Base-by-base conservation (phyloP, 2,888 invertebrate species). In the Spodoptera exigua region DNA sequence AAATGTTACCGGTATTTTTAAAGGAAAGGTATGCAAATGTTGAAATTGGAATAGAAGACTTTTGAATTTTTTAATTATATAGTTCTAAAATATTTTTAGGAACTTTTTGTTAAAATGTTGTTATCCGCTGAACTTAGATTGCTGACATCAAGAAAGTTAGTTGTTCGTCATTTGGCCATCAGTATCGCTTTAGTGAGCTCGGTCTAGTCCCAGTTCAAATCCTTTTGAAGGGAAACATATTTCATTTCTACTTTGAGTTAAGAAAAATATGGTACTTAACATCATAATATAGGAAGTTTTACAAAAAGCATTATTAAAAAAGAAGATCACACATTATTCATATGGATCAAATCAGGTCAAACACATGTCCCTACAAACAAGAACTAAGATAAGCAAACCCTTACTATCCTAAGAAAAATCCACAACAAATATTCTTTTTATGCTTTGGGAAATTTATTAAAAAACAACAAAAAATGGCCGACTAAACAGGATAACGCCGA, bases 81-180 rank as follows among this genome's bases (percentile, higher is more conserved):
- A 10, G 0, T 9, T 5, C 16, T 1, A 0, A 27, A 27, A 27
- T 27, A 27, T 27, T 27, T n/a, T 27, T 27, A 27, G 21, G 9
- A 27, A 27, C 9, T 27, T 14, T 53, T 49, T 21, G 16, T 45
- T n/a, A 70, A 80, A 85, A 83, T 71, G 85, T 87, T 87, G 59
- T 51, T 17, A 17, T 76, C 74, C 71, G 37, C 84, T 81, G 70
- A 32, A 60, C 62, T 70, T 61, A 83, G 80, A 89, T 89, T 84
- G 83, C 87, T 84, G 87, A 88, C 89, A 87, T 88, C 86, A 83
- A 73, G 77, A 79, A 82, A 79, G 76, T 79, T 70, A 75, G 79
- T 78, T 81, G 83, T 80, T 80, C 81, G 74, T 82, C 83, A 82
- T 86, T 80, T 74, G 74, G 78, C 70, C 72, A 74, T 76, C 77